These are phyloP conservation scores for Dermolepida albohirtum DNA, from an alignment of 2,888 invertebrate species.

Conservation along the genomic window DNA sequence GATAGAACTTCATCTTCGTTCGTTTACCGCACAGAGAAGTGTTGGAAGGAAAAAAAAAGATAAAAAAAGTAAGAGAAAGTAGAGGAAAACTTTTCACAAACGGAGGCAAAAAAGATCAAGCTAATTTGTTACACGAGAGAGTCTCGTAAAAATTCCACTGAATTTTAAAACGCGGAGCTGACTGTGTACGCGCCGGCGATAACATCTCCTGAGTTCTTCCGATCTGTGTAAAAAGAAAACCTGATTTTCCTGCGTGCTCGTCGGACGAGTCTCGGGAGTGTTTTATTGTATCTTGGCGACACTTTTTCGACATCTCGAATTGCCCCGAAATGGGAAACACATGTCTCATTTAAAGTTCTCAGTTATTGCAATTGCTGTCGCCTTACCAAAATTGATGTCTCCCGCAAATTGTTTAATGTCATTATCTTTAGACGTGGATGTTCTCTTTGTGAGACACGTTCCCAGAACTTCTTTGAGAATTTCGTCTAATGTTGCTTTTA, in stretches of 20 bases:
- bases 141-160: conserved; percentile 31
- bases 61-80: neutral
- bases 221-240: conserved; percentile 16
- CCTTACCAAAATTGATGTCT: conserved; percentile 19
- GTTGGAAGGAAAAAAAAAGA: neutral
- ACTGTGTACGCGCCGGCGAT: neutral
- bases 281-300: neutral
- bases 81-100: conserved; percentile 21
- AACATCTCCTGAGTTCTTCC: conserved; percentile 27
- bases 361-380: conserved; percentile 8
- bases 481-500: too few species aligned
- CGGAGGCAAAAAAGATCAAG: conserved; percentile 32
- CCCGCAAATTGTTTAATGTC: conserved; percentile 28
- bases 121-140: conserved; percentile 35
- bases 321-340: conserved; percentile 16
- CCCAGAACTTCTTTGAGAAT: too few species aligned
- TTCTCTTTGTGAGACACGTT: neutral
- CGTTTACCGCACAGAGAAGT: conserved; percentile 12
- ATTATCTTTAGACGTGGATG: conserved; percentile 1
- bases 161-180: conserved; percentile 19
- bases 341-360: conserved; percentile 30
- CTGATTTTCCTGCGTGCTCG: conserved; percentile 16
- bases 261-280: neutral
- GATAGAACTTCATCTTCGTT: conserved; percentile 9
- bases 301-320: conserved; percentile 16